Conservation (phyloP, 2,113 vertebrate species). For the Sphaerodactylus townsendi region DNA sequence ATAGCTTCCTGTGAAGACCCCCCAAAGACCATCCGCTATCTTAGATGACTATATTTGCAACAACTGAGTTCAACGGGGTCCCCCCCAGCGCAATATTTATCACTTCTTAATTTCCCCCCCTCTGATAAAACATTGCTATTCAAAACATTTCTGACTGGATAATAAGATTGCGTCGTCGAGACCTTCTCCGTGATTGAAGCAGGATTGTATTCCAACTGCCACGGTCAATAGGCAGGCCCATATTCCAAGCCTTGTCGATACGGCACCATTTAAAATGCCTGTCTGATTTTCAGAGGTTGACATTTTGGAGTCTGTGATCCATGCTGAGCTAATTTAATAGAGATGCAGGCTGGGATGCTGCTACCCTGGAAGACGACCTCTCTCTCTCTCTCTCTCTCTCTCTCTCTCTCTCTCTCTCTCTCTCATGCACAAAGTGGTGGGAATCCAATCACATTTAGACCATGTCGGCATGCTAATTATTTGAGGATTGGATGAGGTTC, state of each 20-base stretch:
- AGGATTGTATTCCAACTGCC: slow-evolving; percentile 63
- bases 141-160: slow-evolving; percentile 56
- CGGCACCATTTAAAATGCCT: slow-evolving; percentile 34
- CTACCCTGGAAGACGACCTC: neutral
- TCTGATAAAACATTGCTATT: slow-evolving; percentile 58
- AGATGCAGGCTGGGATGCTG: neutral
- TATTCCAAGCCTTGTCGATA: slow-evolving; percentile 31
- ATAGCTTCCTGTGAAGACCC: slow-evolving; percentile 37
- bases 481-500: neutral
- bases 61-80: slow-evolving; percentile 37
- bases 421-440: no score
- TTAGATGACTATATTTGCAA: slow-evolving; percentile 19
- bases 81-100: slow-evolving; percentile 59
- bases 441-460: neutral
- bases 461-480: neutral
- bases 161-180: slow-evolving; percentile 55
- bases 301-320: slow-evolving; percentile 15
- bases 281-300: slow-evolving; percentile 26
- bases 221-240: slow-evolving; percentile 36
- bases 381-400: no score
- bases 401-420: no score
- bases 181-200: slow-evolving; percentile 55
- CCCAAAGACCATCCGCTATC: slow-evolving; percentile 27
- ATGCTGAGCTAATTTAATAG: slow-evolving; percentile 46
- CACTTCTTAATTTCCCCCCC: slow-evolving; percentile 47